Evolutionary conservation across 2,888 invertebrate species (phyloP).

Genomic region (Charanyca ferruginea): DNA sequence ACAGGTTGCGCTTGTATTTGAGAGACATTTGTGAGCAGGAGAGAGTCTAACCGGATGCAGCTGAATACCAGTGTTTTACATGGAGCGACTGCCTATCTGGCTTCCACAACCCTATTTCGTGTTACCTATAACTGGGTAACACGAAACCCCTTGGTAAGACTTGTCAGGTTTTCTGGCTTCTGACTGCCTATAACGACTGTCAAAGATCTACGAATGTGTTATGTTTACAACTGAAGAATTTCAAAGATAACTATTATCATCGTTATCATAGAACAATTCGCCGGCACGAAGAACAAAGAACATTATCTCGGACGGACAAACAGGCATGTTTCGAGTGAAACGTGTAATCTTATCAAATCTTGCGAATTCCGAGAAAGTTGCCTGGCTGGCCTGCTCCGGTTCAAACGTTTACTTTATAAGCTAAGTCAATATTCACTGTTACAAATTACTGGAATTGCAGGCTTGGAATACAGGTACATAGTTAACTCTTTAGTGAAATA

Average conservation of each 20-base stretch:
- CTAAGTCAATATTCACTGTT: slow-evolving; percentile 49
- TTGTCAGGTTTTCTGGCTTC: too few species aligned
- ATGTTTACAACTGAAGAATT: slow-evolving; percentile 30
- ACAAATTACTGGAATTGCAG: slow-evolving; percentile 38
- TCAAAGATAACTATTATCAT: slow-evolving; percentile 33
- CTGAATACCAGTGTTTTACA: too few species aligned
- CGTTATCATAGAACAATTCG: slow-evolving; percentile 49
- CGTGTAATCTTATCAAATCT: slow-evolving; percentile 61
- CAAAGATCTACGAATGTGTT: too few species aligned
- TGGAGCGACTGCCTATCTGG: too few species aligned
- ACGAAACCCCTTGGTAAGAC: too few species aligned
- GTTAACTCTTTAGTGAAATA: neutral
- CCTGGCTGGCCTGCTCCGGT: slow-evolving; percentile 28
- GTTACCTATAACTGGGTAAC: too few species aligned
- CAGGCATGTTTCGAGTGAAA: slow-evolving; percentile 48
- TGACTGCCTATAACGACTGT: too few species aligned
- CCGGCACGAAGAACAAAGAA: slow-evolving; percentile 57
- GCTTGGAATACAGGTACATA: slow-evolving; percentile 1
- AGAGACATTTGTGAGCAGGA: too few species aligned
- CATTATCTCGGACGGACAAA: slow-evolving; percentile 54
- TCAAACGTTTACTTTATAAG: slow-evolving; percentile 31
- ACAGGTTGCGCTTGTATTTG: too few species aligned
- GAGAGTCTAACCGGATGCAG: too few species aligned
- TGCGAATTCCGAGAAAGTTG: slow-evolving; percentile 56
- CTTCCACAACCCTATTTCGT: too few species aligned